Conservation (phyloP, 92 coral and sea anemone genomes). For the Pocillopora meandrina region DNA sequence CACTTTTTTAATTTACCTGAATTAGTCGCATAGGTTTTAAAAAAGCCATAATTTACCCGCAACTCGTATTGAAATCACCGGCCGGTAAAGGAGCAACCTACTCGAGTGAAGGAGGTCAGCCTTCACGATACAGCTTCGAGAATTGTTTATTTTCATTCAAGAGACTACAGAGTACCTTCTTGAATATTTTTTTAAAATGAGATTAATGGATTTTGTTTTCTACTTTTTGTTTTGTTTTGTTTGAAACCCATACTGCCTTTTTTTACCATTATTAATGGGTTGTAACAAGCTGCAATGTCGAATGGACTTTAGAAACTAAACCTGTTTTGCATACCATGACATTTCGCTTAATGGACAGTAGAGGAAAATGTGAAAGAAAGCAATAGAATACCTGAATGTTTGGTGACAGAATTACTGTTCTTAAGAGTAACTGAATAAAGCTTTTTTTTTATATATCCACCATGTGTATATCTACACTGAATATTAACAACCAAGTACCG, state of each 20-base stretch:
- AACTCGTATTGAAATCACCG: background rate
- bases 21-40: background rate
- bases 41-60: background rate
- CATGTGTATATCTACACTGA: background rate
- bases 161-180: background rate
- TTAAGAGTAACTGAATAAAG: constrained; percentile 2
- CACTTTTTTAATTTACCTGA: background rate
- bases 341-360: background rate
- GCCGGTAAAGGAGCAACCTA: background rate
- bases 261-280: background rate
- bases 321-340: background rate
- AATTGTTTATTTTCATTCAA: constrained; percentile 3
- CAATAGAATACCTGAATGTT: background rate
- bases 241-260: background rate
- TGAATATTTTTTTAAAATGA: background rate
- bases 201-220: background rate
- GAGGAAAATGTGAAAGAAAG: background rate
- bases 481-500: background rate
- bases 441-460: background rate
- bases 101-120: background rate
- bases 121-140: background rate
- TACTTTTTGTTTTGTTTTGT: background rate
- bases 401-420: background rate
- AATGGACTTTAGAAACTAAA: no score
- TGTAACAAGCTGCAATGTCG: background rate